Percentiles rank a stretch among this genome's conserved stretches.
phyloP scores from a whole-genome alignment of 2,113 vertebrate genomes.

The Pleuronectes platessa region DNA sequence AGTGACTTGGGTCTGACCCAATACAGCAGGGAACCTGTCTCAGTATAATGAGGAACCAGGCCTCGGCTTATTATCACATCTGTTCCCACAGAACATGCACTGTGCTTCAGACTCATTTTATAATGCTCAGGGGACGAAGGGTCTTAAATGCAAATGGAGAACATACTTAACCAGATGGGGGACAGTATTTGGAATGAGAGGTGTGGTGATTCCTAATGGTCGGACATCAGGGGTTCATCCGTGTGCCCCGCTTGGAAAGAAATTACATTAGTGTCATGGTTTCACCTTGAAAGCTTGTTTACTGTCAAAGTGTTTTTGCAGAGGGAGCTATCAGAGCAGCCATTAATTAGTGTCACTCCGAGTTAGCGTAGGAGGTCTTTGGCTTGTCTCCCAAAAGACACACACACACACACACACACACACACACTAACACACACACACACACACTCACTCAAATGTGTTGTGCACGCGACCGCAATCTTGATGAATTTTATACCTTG shows the following conservation, averaged over 20 bases:
- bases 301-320: conserved; percentile 59
- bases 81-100: conserved; percentile 31
- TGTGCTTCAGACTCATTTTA: conserved; percentile 39
- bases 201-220: conserved; percentile 55
- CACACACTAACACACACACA: background rate
- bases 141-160: conserved; percentile 51
- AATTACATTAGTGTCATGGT: conserved; percentile 54
- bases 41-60: conserved; percentile 53
- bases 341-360: conserved; percentile 71
- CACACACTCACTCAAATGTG: background rate
- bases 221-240: conserved; percentile 43
- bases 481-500: conserved; percentile 7
- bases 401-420: background rate
- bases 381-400: conserved; percentile 53
- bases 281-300: conserved; percentile 70
- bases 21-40: conserved; percentile 42
- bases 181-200: conserved; percentile 51
- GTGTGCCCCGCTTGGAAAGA: conserved; percentile 24
- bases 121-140: conserved; percentile 29
- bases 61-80: conserved; percentile 34
- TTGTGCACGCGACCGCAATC: conserved; percentile 1
- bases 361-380: conserved; percentile 57
- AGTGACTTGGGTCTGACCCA: conserved; percentile 42
- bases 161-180: conserved; percentile 43
- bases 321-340: conserved; percentile 56